Evolutionary conservation across 2,113 vertebrate species (phyloP).

Genomic region (Danionella cerebrum): DNA sequence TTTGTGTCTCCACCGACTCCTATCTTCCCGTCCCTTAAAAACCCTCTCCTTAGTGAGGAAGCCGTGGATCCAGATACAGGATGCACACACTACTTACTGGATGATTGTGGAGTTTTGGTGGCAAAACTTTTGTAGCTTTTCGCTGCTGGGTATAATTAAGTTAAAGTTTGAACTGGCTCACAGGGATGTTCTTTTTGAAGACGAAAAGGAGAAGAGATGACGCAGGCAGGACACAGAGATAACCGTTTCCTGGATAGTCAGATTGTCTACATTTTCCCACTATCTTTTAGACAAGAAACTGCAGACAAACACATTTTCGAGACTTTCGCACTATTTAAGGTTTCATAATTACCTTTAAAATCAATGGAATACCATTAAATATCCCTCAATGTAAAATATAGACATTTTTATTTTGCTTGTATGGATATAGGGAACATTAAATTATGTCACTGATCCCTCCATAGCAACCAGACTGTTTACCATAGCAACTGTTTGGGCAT

Average conservation of each 20-base stretch:
- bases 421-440: no score
- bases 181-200: background rate
- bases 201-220: background rate
- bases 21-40: slow-evolving; percentile 58
- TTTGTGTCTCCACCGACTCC: slow-evolving; percentile 57
- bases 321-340: no score
- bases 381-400: no score
- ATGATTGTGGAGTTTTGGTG: background rate
- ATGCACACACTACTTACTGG: slow-evolving; percentile 33
- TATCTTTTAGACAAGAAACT: background rate
- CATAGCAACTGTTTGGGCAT: no score
- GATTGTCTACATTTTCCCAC: background rate
- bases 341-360: no score
- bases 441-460: no score
- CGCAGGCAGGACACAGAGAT: background rate
- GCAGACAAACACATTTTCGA: no score
- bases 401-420: no score
- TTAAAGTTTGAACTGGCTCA: background rate
- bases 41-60: slow-evolving; percentile 54
- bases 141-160: background rate
- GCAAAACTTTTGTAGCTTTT: no score
- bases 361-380: no score
- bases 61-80: slow-evolving; percentile 42
- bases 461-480: no score
- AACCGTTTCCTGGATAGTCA: slow-evolving; percentile 1